These are phyloP conservation scores for Caenorhabditis sinica DNA, from an alignment of 2,888 invertebrate genomes.

Conservation along the genomic window DNA sequence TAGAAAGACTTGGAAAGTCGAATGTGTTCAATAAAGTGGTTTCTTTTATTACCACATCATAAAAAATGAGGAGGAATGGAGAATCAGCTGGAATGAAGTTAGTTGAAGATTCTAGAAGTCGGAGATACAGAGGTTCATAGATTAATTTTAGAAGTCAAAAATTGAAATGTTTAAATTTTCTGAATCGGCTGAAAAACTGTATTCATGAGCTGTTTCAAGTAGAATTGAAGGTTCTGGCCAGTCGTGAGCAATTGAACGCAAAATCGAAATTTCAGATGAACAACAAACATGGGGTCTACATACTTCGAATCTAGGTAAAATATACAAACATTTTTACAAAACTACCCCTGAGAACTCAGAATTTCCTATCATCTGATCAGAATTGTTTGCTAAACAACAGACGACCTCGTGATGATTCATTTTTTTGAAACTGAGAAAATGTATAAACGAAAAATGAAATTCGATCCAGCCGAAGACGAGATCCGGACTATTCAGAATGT, in stretches of 20 bases:
- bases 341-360: too few species aligned
- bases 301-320: too few species aligned
- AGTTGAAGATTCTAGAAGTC: neutral
- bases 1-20: conserved; percentile 1
- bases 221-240: too few species aligned
- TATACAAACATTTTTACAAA: too few species aligned
- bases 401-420: neutral
- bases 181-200: too few species aligned
- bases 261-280: too few species aligned
- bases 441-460: conserved; percentile 30
- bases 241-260: too few species aligned
- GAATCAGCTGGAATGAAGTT: conserved; percentile 2
- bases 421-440: conserved; percentile 31
- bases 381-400: conserved; percentile 25
- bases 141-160: neutral
- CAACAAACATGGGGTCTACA: too few species aligned
- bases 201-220: too few species aligned
- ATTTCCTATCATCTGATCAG: neutral
- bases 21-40: conserved; percentile 13
- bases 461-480: conserved; percentile 16
- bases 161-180: neutral
- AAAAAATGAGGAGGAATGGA: conserved; percentile 4
- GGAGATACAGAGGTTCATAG: neutral
- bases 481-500: conserved; percentile 7
- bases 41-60: conserved; percentile 29